Evolutionary conservation across 2,888 invertebrate species (phyloP).

Genomic region (Sussaba pulchella): DNA sequence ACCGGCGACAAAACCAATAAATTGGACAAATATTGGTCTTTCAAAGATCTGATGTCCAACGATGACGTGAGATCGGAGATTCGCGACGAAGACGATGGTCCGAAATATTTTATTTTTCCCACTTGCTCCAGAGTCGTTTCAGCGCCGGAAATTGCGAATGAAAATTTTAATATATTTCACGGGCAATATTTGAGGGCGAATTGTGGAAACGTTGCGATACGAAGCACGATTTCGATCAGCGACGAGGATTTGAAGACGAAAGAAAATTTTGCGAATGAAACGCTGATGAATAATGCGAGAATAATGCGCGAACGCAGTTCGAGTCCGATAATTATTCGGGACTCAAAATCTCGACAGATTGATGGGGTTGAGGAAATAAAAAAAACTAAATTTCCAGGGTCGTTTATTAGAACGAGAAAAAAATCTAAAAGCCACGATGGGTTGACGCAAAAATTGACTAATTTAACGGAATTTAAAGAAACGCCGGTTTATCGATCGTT

Average conservation of each 20-base stretch:
- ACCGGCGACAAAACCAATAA: conserved; percentile 72
- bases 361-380: neutral
- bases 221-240: conserved; percentile 74
- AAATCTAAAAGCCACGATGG: conserved; percentile 72
- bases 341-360: neutral
- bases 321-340: conserved; percentile 62
- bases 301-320: conserved; percentile 59
- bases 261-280: neutral
- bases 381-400: conserved; percentile 74
- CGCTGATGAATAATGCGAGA: conserved; percentile 18
- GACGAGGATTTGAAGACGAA: conserved; percentile 63
- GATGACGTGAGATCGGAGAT: conserved; percentile 68
- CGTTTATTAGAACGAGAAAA: conserved; percentile 74
- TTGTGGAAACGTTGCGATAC: conserved; percentile 69
- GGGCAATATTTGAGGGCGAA: conserved; percentile 66
- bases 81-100: conserved; percentile 62
- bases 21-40: conserved; percentile 79
- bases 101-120: conserved; percentile 76
- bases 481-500: conserved; percentile 69
- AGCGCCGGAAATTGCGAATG: conserved; percentile 76
- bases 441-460: conserved; percentile 49
- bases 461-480: conserved; percentile 56
- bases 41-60: conserved; percentile 76
- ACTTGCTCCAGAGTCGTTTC: conserved; percentile 76
- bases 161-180: conserved; percentile 69